Percentiles rank a stretch among this genome's conserved stretches.
Conservation (phyloP, 2,797 vertebrate species). For the Mus minutoides region DNA sequence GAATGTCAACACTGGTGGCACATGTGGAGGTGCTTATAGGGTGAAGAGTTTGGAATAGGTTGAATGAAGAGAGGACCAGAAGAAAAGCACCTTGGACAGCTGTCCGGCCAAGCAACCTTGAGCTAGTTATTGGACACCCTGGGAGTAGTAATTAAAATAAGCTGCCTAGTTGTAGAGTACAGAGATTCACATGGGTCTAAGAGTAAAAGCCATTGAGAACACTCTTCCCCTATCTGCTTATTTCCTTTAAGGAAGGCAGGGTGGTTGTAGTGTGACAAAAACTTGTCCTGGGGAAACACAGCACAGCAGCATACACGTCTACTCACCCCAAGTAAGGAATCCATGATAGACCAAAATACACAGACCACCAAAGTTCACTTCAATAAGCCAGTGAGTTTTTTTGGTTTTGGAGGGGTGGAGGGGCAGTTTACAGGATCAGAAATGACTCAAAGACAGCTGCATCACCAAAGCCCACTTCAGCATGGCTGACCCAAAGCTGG, state of each 20-base stretch:
- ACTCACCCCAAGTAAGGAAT: neutral
- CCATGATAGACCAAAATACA: neutral
- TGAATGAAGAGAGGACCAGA: neutral
- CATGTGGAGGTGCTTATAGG: neutral
- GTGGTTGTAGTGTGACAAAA: neutral
- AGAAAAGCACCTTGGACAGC: neutral
- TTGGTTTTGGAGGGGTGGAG: neutral
- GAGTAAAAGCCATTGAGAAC: neutral
- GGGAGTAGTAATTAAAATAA: neutral
- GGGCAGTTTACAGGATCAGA: neutral
- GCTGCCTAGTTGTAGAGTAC: neutral
- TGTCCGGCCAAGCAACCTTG: neutral
- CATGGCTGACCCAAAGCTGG: neutral
- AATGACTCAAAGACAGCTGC: neutral
- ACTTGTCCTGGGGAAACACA: neutral
- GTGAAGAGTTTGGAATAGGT: neutral
- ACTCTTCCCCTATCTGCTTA: neutral
- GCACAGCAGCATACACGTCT: neutral
- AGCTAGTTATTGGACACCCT: neutral
- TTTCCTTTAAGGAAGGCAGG: neutral
- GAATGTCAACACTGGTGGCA: accelerated
- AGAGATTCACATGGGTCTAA: neutral
- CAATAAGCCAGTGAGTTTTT: neutral
- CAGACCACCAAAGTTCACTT: neutral
- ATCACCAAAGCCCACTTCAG: neutral